phyloP scores from a whole-genome alignment of 2,888 invertebrate species.

The Punctoribates punctum region DNA sequence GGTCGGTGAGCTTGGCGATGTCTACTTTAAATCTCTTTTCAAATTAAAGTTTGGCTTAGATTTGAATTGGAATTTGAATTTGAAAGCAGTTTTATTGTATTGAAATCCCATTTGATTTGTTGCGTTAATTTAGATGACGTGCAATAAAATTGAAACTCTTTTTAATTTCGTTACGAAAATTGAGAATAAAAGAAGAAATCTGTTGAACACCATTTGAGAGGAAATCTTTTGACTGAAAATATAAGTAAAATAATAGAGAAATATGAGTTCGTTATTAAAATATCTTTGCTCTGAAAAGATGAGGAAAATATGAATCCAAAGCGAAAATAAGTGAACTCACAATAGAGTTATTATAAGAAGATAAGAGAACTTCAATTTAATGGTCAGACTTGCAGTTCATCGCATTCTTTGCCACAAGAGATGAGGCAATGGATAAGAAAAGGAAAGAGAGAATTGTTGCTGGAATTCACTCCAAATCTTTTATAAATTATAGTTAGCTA shows the following conservation, averaged over 20 bases:
- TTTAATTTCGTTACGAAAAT: not conserved
- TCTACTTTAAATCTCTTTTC: conserved; percentile 40
- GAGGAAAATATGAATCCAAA: conserved; percentile 3
- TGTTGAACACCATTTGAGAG: not conserved
- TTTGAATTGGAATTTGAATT: not conserved
- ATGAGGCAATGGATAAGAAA: not conserved
- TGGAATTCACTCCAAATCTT: not conserved
- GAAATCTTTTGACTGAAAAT: not conserved
- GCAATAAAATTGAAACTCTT: not conserved
- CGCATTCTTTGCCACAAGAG: conserved; percentile 1
- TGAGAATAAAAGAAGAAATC: not conserved
- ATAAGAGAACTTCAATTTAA: conserved; percentile 9
- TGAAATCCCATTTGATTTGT: conserved; percentile 19
- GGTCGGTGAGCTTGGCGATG: no score
- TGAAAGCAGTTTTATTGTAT: not conserved
- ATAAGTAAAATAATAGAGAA: not conserved
- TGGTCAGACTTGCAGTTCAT: conserved; percentile 6
- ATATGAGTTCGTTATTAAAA: conserved; percentile 4
- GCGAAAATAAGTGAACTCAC: not conserved
- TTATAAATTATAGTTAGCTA: conserved; percentile 17
- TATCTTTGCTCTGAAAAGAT: not conserved
- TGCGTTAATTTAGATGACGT: not conserved
- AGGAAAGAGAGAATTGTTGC: not conserved
- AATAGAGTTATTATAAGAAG: conserved; percentile 9
- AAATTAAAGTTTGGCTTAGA: conserved; percentile 11